A percentile compares a stretch with the other conserved stretches of the same genome.
phyloP scores from a whole-genome alignment of 2,113 vertebrate genomes.

The Indicator maculatus region DNA sequence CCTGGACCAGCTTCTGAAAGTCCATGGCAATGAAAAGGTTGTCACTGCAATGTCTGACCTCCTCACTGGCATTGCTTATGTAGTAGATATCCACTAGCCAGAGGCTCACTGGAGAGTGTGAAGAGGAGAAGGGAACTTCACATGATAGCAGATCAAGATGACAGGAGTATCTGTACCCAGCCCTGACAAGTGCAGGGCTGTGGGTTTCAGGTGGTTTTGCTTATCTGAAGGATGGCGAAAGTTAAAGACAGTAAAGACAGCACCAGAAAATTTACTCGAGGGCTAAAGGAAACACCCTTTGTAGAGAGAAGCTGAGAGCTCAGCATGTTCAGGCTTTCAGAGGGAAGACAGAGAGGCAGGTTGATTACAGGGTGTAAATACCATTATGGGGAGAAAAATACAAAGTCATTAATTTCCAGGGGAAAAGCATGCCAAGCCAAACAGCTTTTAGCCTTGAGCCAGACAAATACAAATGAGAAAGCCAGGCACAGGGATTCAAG shows the following conservation, averaged over 20 bases:
- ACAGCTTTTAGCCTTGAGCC: not conserved
- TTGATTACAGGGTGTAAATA: slow-evolving; percentile 30
- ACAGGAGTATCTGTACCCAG: not conserved
- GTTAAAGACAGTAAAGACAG: not conserved
- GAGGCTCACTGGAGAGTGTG: not conserved
- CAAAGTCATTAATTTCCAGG: slow-evolving; percentile 13
- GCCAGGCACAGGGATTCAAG: accelerated
- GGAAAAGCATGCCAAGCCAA: not conserved
- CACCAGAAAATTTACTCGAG: not conserved
- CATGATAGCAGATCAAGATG: not conserved
- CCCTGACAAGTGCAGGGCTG: not conserved
- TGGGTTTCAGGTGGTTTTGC: not conserved
- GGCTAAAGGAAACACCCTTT: not conserved
- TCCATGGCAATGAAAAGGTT: not conserved
- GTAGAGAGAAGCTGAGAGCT: not conserved
- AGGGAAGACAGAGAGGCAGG: not conserved
- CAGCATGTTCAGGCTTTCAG: not conserved
- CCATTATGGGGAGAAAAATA: not conserved
- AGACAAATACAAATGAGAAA: not conserved
- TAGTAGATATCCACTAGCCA: not conserved
- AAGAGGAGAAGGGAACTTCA: not conserved
- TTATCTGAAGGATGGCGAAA: not conserved
- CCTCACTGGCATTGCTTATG: not conserved
- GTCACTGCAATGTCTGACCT: not conserved
- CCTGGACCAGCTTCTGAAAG: not conserved